Percentiles rank a stretch among this genome's conserved stretches.
Conservation (phyloP, 2,797 vertebrate species). For the Mareca penelope region DNA sequence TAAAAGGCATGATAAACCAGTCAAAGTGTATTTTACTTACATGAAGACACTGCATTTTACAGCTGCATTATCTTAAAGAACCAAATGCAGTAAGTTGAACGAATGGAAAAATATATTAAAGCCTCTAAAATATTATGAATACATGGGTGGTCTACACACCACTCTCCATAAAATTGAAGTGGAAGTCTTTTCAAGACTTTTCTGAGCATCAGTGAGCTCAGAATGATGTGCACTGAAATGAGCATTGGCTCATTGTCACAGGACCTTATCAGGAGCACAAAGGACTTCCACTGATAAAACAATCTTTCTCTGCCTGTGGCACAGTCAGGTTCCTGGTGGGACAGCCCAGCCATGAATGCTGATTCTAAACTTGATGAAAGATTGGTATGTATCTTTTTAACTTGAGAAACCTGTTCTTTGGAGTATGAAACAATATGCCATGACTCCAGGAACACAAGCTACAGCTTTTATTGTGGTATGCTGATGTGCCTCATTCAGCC, state of each 20-base stretch:
- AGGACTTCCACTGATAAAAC: conserved; percentile 80
- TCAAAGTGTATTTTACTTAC: neutral
- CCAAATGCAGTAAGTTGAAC: conserved; percentile 76
- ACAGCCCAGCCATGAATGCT: neutral
- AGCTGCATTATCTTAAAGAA: conserved; percentile 83
- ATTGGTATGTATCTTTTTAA: conserved; percentile 57
- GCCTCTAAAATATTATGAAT: conserved; percentile 86
- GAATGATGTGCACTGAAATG: conserved; percentile 82
- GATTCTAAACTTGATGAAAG: conserved; percentile 39
- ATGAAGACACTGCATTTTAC: conserved; percentile 81
- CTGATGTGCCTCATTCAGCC: conserved; percentile 76
- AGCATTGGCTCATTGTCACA: conserved; percentile 83
- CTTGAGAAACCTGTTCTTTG: conserved; percentile 50
- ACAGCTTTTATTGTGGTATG: conserved; percentile 66
- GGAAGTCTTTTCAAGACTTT: conserved; percentile 82
- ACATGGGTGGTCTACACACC: conserved; percentile 79
- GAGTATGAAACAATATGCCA: conserved; percentile 70
- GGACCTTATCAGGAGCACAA: conserved; percentile 78
- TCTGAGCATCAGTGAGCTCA: conserved; percentile 77
- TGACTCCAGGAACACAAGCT: conserved; percentile 76
- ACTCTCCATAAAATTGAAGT: conserved; percentile 45
- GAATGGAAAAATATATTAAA: conserved; percentile 83
- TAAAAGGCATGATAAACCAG: neutral
- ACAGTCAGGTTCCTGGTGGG: conserved; percentile 73
- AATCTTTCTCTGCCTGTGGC: conserved; percentile 76